Evolutionary conservation across 2,113 vertebrate species (phyloP), one percentile per base, ranked within the genome.

Genomic region (Aix galericulata): DNA sequence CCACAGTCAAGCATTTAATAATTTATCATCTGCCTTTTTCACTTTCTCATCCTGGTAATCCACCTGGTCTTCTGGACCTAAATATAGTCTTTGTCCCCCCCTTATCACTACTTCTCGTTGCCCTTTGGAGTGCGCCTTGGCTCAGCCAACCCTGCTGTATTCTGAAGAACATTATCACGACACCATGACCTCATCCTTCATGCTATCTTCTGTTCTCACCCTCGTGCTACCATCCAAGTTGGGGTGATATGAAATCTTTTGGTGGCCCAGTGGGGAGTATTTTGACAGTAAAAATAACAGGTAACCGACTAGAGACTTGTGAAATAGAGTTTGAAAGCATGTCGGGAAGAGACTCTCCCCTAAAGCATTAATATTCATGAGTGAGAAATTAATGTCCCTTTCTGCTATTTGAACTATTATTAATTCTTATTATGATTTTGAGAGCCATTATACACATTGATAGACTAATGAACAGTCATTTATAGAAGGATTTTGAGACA

Each of bases 341-440:
- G 71, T 92, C 1, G 1, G 79, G 80, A 91, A 82, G 72, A 82
- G 79, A 81, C 50, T 66, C n/a, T 88, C 91, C 86, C 46, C 90
- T 86, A 36, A 64, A 80, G 22, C 20, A 69, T 93, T 95, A 86
- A 91, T 97, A 97, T 97, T 97, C 89, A 97, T 87, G 73, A 94
- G 60, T 56, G 92, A 97, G 85, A 96, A 97, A 96, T 94, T 96
- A 97, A 97, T 97, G 93, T 77, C 94, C 86, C 67, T 95, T 97
- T 96, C 89, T 97, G 82, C 81, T 96, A 53, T 97, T 96, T 97
- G 95, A 97, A 96, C 94, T 97, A 95, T 94, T 97, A 94, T 97
- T 97, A 97, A 97, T 97, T 97, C 95, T 95, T 95, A 94, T 96
- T 96, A 94, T 95, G 71, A 95, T 97, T 96, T 94, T 97, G 93